Base-by-base conservation (phyloP, 2,888 invertebrate species). In the Ecliptopera silaceata region DNA sequence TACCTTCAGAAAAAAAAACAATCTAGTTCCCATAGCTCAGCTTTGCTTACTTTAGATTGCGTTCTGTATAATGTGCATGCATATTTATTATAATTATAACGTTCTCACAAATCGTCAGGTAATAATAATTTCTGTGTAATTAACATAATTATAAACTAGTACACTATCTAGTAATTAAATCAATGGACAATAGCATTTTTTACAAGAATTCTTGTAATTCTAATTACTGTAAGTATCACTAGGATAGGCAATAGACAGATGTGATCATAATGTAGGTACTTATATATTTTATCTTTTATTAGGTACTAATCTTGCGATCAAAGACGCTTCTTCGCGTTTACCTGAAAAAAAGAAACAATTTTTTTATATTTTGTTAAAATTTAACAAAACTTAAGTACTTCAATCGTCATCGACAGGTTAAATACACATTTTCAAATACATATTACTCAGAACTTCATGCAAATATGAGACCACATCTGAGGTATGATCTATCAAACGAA, bases 281-380 rank as follows among this genome's bases (percentile, higher is more conserved):
- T n/a, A n/a, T n/a, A n/a, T 10, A 15, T 17, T 38, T 15, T 15
- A 36, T 10, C 15, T 3, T 39, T 18, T 8, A 39, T 39, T 39
- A 17, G 2, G 29, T 48, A 13, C 45, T 32, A 13, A n/a, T n/a
- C 20, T 31, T 44, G 44, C 38, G 38, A 38, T 26, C 44, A 15
- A 44, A 20, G 10, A 26, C 38, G 36, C 29, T 44, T 29, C 17
- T n/a, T 52, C 44, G 45, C 52, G 52, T 39, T 8, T 26, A 52
- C 52, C 52, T 52, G 51, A 3, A 44, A 51, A 44, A 26, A 26
- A 22, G n/a, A n/a, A n/a, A n/a, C n/a, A n/a, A n/a, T n/a, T n/a
- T n/a, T n/a, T n/a, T n/a, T n/a, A n/a, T n/a, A n/a, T n/a, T n/a
- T n/a, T n/a, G n/a, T n/a, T n/a, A n/a, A n/a, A n/a, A n/a, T n/a